Evolutionary conservation across 1,140 invertebrate species (phyloP).

Genomic region (Papilio xuthus): DNA sequence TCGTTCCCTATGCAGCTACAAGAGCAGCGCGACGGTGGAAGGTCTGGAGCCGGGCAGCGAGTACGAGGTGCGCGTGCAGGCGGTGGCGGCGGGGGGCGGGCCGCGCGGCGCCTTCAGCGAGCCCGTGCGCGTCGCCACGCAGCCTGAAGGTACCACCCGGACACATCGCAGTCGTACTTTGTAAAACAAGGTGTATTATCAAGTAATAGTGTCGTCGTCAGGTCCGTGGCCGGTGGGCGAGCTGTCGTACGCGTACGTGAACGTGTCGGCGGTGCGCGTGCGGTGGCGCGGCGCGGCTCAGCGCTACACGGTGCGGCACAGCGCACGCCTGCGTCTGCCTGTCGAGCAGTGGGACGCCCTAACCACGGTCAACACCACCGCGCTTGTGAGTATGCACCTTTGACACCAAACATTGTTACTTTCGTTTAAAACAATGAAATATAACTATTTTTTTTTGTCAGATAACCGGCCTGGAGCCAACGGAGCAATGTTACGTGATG

Average conservation of each 20-base stretch:
- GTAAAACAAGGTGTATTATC: no score
- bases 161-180: no score
- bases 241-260: slow-evolving; percentile 55
- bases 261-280: slow-evolving; percentile 53
- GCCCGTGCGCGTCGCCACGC: slow-evolving; percentile 53
- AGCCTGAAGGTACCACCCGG: slow-evolving; percentile 48
- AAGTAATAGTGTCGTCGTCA: slow-evolving; percentile 32
- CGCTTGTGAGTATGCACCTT: slow-evolving; percentile 49
- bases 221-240: slow-evolving; percentile 53
- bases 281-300: slow-evolving; percentile 53
- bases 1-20: slow-evolving; percentile 45
- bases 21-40: slow-evolving; percentile 50
- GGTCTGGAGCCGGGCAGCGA: slow-evolving; percentile 56
- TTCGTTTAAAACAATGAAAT: not conserved
- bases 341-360: slow-evolving; percentile 61
- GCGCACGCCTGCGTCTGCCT: slow-evolving; percentile 53
- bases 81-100: slow-evolving; percentile 41
- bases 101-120: slow-evolving; percentile 47
- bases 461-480: slow-evolving; percentile 56
- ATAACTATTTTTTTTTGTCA: slow-evolving; percentile 30
- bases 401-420: not conserved
- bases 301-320: slow-evolving; percentile 66
- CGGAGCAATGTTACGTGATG: slow-evolving; percentile 62
- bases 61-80: slow-evolving; percentile 64
- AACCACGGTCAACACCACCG: slow-evolving; percentile 54